Percentiles rank a stretch among this genome's conserved stretches.
Evolutionary conservation across 1,140 invertebrate species (phyloP).

Genomic region (Tribolium castaneum): DNA sequence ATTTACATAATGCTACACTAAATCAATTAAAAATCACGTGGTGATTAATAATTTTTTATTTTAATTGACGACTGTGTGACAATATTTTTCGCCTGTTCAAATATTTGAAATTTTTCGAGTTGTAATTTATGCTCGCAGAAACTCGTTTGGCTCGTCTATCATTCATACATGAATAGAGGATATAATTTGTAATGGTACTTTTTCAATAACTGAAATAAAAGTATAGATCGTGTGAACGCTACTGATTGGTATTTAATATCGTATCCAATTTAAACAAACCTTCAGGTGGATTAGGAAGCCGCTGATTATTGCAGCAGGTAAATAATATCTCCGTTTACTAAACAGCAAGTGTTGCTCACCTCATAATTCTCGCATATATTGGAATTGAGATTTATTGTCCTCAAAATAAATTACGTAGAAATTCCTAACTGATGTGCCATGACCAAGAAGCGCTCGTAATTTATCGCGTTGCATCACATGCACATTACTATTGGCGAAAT

Average conservation of each 20-base stretch:
- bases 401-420: constrained; percentile 19
- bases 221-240: not conserved
- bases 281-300: constrained; percentile 1
- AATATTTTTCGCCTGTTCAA: too few species aligned
- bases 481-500: not conserved
- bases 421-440: constrained; percentile 21
- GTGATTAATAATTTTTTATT: not conserved
- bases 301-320: not conserved
- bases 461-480: constrained; percentile 15
- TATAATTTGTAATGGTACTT: not conserved
- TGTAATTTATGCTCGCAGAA: too few species aligned
- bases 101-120: too few species aligned
- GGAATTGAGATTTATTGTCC: constrained; percentile 26
- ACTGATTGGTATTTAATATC: not conserved
- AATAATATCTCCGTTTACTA: constrained; percentile 25
- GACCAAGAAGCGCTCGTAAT: not conserved
- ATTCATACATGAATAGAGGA: too few species aligned
- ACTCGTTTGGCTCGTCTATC: too few species aligned
- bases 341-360: not conserved
- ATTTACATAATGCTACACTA: not conserved
- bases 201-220: not conserved
- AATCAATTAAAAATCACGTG: not conserved
- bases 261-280: constrained; percentile 3
- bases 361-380: constrained; percentile 10
- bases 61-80: too few species aligned